Percentiles rank a stretch among this genome's conserved stretches.
Conservation (phyloP, 2,888 invertebrate species). For the Drosophila cyrtoloma region DNA sequence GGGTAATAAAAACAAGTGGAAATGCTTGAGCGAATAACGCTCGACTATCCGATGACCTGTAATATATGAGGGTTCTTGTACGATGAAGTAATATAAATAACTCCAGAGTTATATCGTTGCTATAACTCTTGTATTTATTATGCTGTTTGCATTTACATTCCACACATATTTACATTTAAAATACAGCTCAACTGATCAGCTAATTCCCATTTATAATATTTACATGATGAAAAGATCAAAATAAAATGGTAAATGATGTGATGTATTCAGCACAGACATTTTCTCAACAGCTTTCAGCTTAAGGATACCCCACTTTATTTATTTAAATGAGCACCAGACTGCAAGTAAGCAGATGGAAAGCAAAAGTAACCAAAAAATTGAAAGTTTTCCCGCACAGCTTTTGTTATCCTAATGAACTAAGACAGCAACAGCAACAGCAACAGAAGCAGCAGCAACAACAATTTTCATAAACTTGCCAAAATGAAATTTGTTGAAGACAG, state of each 20-base stretch:
- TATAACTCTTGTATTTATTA: neutral
- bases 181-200: neutral
- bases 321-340: constrained; percentile 1
- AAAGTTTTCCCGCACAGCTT: constrained; percentile 67
- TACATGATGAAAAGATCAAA: neutral
- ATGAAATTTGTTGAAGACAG: constrained; percentile 66
- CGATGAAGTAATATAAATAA: neutral
- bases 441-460: constrained; percentile 34
- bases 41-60: constrained; percentile 6
- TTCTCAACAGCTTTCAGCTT: too few relatives aligned
- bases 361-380: constrained; percentile 38
- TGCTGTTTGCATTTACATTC: neutral
- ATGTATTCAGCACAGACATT: neutral
- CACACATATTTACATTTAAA: neutral
- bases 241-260: neutral
- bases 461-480: constrained; percentile 75
- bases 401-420: constrained; percentile 73
- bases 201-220: neutral
- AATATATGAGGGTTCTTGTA: neutral
- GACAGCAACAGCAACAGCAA: constrained; percentile 34
- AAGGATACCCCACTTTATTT: neutral
- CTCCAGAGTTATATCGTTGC: neutral
- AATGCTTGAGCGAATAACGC: neutral
- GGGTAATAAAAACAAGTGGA: constrained; percentile 34
- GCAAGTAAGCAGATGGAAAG: constrained; percentile 15